Conservation (phyloP, 2,797 vertebrate species). For the Sebastiscus albofasciatus region DNA sequence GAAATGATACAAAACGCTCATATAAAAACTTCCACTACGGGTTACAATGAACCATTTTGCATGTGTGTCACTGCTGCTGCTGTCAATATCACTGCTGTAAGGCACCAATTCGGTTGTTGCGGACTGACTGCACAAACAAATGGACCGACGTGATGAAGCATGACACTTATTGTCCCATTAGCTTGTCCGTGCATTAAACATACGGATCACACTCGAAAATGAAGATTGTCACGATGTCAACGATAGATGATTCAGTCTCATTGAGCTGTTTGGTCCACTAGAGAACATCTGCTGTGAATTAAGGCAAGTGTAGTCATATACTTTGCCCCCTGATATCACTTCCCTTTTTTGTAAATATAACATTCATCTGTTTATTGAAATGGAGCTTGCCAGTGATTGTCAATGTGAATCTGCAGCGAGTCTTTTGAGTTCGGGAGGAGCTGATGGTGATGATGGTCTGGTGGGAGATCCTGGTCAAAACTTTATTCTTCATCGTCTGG, state of each 20-base stretch:
- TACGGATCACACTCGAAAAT: constrained; percentile 57
- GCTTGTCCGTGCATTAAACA: constrained; percentile 66
- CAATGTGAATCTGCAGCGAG: constrained; percentile 50
- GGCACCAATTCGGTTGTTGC: constrained; percentile 78
- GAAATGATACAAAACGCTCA: constrained; percentile 76
- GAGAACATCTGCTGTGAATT: constrained; percentile 72
- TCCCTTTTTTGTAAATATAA: constrained; percentile 69
- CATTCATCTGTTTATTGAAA: constrained; percentile 66
- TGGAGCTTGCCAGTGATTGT: constrained; percentile 64
- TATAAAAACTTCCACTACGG: constrained; percentile 72
- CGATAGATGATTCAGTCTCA: constrained; percentile 60
- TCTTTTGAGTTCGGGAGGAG: constrained; percentile 31
- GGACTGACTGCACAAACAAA: constrained; percentile 61
- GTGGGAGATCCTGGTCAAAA: constrained; percentile 52
- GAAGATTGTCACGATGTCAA: constrained; percentile 71
- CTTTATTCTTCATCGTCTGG: constrained; percentile 63
- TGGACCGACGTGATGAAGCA: constrained; percentile 47
- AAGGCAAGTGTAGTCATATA: constrained; percentile 73
- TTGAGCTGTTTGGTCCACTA: constrained; percentile 82
- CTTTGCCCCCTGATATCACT: constrained; percentile 68
- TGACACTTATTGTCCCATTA: constrained; percentile 51
- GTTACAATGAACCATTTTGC: constrained; percentile 66
- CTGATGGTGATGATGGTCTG: constrained; percentile 16
- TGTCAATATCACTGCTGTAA: constrained; percentile 72
- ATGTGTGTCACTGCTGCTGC: constrained; percentile 58